Evolutionary conservation across 2,888 invertebrate species (phyloP).

Genomic region (Rambutsinella grinnellia): DNA sequence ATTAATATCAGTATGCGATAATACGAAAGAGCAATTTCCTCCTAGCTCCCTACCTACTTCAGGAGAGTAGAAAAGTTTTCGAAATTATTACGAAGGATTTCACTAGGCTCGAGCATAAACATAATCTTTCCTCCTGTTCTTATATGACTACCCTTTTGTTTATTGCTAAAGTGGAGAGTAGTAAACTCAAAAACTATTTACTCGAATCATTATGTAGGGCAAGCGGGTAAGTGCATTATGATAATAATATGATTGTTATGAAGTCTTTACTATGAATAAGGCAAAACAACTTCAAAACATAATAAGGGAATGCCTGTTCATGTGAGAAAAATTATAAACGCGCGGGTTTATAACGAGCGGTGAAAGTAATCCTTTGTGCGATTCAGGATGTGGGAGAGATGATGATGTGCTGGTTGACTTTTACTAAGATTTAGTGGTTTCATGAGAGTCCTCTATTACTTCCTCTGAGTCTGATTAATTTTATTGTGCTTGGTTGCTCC

Average conservation of each 20-base stretch:
- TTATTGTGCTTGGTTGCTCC: too few species aligned
- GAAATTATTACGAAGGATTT: constrained; percentile 16
- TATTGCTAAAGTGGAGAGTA: constrained; percentile 7
- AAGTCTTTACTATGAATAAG: not conserved
- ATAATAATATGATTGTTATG: constrained; percentile 1
- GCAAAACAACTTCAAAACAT: not conserved
- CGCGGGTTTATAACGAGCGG: not conserved
- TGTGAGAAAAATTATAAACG: not conserved
- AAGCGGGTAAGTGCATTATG: constrained; percentile 19
- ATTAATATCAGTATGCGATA: not conserved
- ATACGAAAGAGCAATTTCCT: not conserved
- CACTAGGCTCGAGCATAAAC: constrained; percentile 1
- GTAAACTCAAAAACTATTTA: constrained; percentile 28
- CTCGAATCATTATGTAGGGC: constrained; percentile 33
- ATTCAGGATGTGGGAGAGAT: not conserved
- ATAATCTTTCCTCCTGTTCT: not conserved
- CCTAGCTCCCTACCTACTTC: not conserved
- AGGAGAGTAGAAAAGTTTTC: constrained; percentile 11
- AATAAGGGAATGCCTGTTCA: constrained; percentile 10
- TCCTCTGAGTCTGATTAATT: not conserved
- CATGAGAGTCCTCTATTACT: constrained; percentile 7
- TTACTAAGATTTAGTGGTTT: constrained; percentile 35
- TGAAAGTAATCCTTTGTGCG: not conserved
- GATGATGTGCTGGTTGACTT: constrained; percentile 20
- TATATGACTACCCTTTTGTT: constrained; percentile 21